Evolutionary conservation across 2,888 invertebrate genomes (phyloP), one percentile per base, ranked within the genome.

Genomic region (Tipula vernalis): DNA sequence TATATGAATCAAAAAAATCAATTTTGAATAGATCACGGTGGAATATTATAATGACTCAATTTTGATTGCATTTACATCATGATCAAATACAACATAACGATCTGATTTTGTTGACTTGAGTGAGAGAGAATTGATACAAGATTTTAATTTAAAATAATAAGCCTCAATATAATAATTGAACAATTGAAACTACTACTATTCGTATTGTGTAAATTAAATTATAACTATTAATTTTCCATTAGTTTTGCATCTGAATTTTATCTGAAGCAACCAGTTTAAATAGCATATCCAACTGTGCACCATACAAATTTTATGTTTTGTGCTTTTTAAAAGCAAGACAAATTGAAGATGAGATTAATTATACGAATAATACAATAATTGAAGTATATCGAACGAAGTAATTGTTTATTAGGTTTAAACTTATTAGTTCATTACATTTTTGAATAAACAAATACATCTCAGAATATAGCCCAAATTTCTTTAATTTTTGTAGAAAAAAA

Each of bases 91-190:
- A 71, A 71, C 71, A 71, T 71, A 71, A 71, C 71, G 28, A 71
- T 71, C 15, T 71, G 10, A 71, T 71, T 71, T 28, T 28, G 28
- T 18, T 57, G 57, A 57, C 18, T 18, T 15, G 57, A 57, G 15
- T 28, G 28, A 71, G 28, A 71, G 71, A 71, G 71, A 28, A 10
- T 28, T 71, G 28, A 12, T 71, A 28, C 28, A 28, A 71, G 28
- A 71, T 71, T 71, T 71, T 71, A 71, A 71, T 71, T 71, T 71
- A 71, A 71, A 71, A 71, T 71, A 71, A 71, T 71, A 71, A 71
- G 71, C 28, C 28, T 18, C 8, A 18, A 71, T 15, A 57, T 13
- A 28, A 6, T 71, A 71, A 71, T 71, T 57, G 51, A 57, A 57
- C 51, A 57, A 57, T 57, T 71, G 71, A 71, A 71, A 28, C 28